Base-by-base conservation (phyloP, 2,888 invertebrate species). In the Sphaerophoria taeniata region DNA sequence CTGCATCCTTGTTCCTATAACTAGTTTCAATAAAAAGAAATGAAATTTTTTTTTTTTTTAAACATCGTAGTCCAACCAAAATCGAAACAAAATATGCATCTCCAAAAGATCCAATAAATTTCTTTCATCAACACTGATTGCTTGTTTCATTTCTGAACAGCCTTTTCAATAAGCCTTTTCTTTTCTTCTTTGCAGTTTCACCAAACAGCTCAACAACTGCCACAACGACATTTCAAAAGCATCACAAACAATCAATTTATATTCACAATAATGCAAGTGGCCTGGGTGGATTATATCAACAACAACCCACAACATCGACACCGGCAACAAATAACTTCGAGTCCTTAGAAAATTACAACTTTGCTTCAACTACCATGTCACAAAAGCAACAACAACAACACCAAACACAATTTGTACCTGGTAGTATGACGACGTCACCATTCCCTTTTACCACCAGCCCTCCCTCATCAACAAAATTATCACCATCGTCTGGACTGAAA, bases 151-250 rank as follows among this genome's bases (percentile, higher is more conserved):
- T 24, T 24, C 24, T 24, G 24, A 24, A 24, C 24, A 24, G 24
- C 24, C 24, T 24, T 24, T 24, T 24, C 24, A 24, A 24, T 24
- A 24, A 2, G 6, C 7, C 6, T 34, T 9, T 36, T n/a, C 43
- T 11, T 72, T 16, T 69, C 74, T 39, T 53, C 9, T 43, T 85
- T 85, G 5, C 81, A 85, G 85, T 91, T 75, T 89, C 89, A 81
- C 88, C 90, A 85, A 88, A 88, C 84, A 89, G 88, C 81, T 87
- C 88, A 88, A 88, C 88, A 87, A 88, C 87, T 83, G 87, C 87
- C 60, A 88, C 87, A 79, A 84, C 87, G 73, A 88, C 87, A 81
- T 87, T 87, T 87, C 87, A 87, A 84, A 87, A 87, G 79, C 84
- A 86, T 73, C 83, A 39, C 12, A 75, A 65, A 76, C 79, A 77